Base-by-base conservation (phyloP, 2,113 vertebrate genomes). In the Setophaga coronata region DNA sequence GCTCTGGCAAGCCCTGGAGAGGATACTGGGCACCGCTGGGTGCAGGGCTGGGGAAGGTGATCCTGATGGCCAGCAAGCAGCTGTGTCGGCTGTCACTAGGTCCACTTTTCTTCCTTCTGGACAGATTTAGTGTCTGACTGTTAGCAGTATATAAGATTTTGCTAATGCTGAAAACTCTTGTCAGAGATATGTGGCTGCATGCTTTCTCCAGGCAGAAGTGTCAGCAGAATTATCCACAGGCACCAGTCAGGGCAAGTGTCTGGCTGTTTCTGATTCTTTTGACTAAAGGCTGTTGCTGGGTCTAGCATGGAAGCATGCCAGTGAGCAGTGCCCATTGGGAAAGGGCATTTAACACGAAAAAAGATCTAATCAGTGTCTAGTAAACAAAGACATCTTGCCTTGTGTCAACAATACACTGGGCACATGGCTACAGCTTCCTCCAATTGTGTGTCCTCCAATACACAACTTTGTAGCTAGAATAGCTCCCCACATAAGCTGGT, bases 61-160 rank as follows among this genome's bases (percentile, higher is more conserved):
- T 51, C 40, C 50, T 0, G 0, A 25, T 0, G 0, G 45, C n/a
- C 1, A 4, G 20, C 6, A 9, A 80, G 71, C 47, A 80, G 38
- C 42, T 0, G 1, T 57, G 50, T 50, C 40, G 78, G 45, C 31
- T 45, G 42, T 34, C 15, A 10, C 13, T 60, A 34, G 43, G 29
- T 40, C 51, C 48, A 17, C 14, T 65, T 86, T 20, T 82, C 34
- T 34, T 34, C 33, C 43, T 7, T 14, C 5, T 70, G n/a, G n/a
- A 57, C 61, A 40, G 20, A 61, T 40, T 43, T 57, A 53, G 20
- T 33, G 28, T 45, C 80, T 53, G 31, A 36, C 17, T 1, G 1
- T n/a, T 36, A 72, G 48, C 38, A 40, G 25, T 69, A 92, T 36
- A 28, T 82, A 40, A 31, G 21, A 36, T 79, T 89, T 85, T 81